Base-by-base conservation (phyloP, 2,888 invertebrate species). In the Drosophila heteroneura region DNA sequence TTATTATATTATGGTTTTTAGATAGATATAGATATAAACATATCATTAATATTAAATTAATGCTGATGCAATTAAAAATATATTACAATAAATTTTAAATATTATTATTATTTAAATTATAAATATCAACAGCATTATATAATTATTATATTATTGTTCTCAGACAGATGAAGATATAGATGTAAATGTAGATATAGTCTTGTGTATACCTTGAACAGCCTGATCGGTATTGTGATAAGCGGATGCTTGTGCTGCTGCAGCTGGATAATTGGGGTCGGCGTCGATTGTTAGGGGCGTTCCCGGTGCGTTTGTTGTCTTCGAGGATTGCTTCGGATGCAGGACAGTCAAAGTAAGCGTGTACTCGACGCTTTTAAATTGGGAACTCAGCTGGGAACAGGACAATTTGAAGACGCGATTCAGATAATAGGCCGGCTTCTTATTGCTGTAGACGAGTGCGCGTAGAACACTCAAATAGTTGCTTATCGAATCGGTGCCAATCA, bases 351-450 rank as follows among this genome's bases (percentile, higher is more conserved):
- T 98, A 92, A 99, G 97, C 64, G 98, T 96, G 93, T 99, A 98
- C 94, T 99, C 98, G 94, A 99, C 99, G 94, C 98, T 98, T 82
- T 97, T 97, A 94, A 98, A 98, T 59, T 98, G 95, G 5, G 98
- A 98, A 94, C 97, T 97, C 73, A 98, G 95, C 93, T 98, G 98
- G 0, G 98, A 98, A 94, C 99, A 99, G 74, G 98, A 97, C 58
- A 99, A 95, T 92, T 98, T 98, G 94, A 99, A 99, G 32, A 98
- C 98, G 77, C 99, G 96, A 94, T 98, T 98, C 80, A 99, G 94
- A 93, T 98, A 98, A 93, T 98, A 98, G 14, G 98, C 98, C 5
- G 99, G 99, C 92, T 99, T 98, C 91, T 97, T 97, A 94, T 99
- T 99, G 92, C 97, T 98, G 94, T 99, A 99, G 84, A 97, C 96